Conservation (phyloP, 92 coral and sea anemone species). For the Porites evermanni region DNA sequence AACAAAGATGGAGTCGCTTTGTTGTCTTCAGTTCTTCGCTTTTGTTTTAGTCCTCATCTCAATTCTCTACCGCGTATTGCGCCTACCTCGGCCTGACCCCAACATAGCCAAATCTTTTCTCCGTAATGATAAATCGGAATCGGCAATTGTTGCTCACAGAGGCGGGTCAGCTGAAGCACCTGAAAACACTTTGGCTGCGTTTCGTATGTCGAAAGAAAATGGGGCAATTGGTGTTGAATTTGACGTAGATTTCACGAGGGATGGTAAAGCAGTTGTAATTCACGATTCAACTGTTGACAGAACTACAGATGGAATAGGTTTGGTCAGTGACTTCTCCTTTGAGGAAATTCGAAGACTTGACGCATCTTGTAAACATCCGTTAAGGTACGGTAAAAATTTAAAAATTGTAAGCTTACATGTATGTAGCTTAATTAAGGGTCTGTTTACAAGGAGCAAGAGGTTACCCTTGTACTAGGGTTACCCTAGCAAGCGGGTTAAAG, state of each 20-base stretch:
- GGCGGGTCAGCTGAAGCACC: constrained; percentile 62
- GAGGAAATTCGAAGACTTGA: constrained; percentile 57
- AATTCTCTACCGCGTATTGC: constrained; percentile 28
- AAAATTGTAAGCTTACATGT: neutral
- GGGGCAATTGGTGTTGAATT: constrained; percentile 66
- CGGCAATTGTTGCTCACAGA: constrained; percentile 54
- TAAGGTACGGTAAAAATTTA: constrained; percentile 4
- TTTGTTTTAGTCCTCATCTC: neutral
- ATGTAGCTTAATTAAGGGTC: neutral
- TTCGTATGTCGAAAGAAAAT: constrained; percentile 53
- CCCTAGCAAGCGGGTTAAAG: too few species aligned
- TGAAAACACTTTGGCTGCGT: constrained; percentile 69
- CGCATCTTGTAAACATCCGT: constrained; percentile 47
- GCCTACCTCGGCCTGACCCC: constrained; percentile 27
- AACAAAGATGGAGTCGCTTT: constrained; percentile 10
- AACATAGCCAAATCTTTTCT: constrained; percentile 20
- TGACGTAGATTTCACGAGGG: constrained; percentile 71
- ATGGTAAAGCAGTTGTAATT: constrained; percentile 66
- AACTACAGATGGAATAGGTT: constrained; percentile 62
- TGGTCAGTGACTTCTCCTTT: constrained; percentile 42
- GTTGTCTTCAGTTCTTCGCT: neutral
- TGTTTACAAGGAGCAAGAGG: neutral
- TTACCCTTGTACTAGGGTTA: too few species aligned
- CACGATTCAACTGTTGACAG: constrained; percentile 72
- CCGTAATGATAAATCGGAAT: constrained; percentile 1